Evolutionary conservation across 2,113 vertebrate genomes (phyloP).

Genomic region (Suncus etruscus): DNA sequence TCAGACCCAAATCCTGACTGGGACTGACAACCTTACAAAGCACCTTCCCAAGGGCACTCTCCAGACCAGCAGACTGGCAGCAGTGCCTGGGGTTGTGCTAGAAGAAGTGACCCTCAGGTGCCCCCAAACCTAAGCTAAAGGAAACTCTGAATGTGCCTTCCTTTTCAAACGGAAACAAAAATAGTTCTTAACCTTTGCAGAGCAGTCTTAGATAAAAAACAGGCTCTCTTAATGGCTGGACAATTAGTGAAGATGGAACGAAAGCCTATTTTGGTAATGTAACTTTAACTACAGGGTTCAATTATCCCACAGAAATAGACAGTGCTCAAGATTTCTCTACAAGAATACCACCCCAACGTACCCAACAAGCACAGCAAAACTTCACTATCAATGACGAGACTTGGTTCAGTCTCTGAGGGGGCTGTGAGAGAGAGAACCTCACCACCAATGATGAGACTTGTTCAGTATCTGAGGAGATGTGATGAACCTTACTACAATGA

Average conservation of each 20-base stretch:
- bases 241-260: background rate
- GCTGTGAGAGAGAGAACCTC: too few species aligned
- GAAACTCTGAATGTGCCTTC: background rate
- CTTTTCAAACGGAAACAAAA: background rate
- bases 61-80: too few species aligned
- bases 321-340: background rate
- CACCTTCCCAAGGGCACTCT: too few species aligned
- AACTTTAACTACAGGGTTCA: background rate
- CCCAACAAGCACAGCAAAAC: too few species aligned
- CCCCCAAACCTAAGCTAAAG: background rate
- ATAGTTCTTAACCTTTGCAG: constrained; percentile 10
- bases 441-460: too few species aligned
- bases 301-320: background rate
- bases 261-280: too few species aligned
- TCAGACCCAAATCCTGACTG: too few species aligned
- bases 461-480: too few species aligned
- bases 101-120: background rate
- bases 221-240: background rate
- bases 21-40: too few species aligned
- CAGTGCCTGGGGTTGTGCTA: background rate
- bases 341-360: background rate
- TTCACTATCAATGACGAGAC: too few species aligned
- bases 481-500: too few species aligned
- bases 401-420: too few species aligned
- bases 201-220: background rate